Evolutionary conservation across 2,113 vertebrate species (phyloP).

Genomic region (Egretta garzetta): DNA sequence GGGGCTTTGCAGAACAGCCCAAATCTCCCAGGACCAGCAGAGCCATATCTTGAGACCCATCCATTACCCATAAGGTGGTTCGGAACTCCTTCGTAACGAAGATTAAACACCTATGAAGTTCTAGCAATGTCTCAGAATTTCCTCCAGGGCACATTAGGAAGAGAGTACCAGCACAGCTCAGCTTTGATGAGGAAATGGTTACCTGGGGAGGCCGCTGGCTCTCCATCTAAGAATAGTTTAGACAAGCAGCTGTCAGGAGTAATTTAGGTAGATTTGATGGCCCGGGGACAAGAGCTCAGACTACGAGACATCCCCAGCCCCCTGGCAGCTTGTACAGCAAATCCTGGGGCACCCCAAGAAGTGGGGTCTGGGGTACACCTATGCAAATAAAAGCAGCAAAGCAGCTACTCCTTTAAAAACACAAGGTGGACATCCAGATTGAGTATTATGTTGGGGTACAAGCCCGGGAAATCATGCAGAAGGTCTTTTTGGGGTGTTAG

Average conservation of each 20-base stretch:
- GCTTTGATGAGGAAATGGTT: neutral
- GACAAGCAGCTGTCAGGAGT: conserved; percentile 24
- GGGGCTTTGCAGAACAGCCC: neutral
- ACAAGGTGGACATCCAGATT: accelerated
- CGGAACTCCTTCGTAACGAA: neutral
- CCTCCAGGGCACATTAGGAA: neutral
- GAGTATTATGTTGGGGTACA: neutral
- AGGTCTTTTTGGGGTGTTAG: neutral
- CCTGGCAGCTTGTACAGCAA: neutral
- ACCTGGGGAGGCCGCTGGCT: neutral
- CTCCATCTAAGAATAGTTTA: neutral
- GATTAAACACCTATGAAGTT: neutral
- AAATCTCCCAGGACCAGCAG: neutral
- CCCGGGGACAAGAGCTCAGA: neutral
- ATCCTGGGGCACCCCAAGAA: neutral
- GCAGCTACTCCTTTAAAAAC: neutral
- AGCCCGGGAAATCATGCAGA: neutral
- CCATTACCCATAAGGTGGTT: neutral
- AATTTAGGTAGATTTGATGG: conserved; percentile 8
- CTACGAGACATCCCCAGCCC: neutral
- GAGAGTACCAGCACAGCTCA: neutral
- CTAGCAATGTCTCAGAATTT: neutral
- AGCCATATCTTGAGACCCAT: neutral
- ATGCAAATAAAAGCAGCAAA: neutral
- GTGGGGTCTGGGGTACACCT: accelerated